These are phyloP conservation scores for Zosterops pallidus DNA, from an alignment of 2,113 vertebrate genomes.

Conservation along the genomic window DNA sequence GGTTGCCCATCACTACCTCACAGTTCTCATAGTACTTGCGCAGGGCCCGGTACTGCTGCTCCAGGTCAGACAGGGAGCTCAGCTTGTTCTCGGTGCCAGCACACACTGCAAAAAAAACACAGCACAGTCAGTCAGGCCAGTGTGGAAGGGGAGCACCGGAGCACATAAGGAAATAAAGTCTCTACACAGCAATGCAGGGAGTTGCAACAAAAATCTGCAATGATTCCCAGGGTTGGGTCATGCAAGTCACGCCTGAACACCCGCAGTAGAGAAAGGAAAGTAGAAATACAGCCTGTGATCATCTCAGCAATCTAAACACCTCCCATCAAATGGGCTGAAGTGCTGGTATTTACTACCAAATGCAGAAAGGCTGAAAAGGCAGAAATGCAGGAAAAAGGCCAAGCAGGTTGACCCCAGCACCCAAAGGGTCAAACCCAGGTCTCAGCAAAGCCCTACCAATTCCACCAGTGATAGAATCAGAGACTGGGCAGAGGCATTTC, in stretches of 20 bases:
- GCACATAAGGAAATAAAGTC: not conserved
- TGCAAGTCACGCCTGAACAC: not conserved
- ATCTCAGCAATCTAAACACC: not conserved
- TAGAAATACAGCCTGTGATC: not conserved
- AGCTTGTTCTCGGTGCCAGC: slow-evolving; percentile 96
- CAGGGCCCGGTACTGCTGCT: slow-evolving; percentile 93
- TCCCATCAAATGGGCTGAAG: not conserved
- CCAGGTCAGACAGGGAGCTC: slow-evolving; percentile 95
- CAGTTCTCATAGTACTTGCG: slow-evolving; percentile 98
- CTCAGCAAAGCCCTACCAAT: not conserved
- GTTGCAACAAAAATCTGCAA: not conserved
- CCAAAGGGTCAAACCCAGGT: not conserved
- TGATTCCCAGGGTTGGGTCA: not conserved
- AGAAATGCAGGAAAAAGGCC: not conserved
- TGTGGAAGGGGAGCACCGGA: not conserved
- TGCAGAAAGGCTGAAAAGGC: not conserved
- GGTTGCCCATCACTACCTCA: slow-evolving; percentile 96
- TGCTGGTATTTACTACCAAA: not conserved
- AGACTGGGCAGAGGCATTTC: not conserved
- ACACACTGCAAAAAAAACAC: slow-evolving; percentile 81
- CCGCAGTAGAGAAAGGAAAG: rapidly evolving
- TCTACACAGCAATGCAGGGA: not conserved
- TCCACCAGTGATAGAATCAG: not conserved
- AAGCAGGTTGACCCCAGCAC: not conserved
- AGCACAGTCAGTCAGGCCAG: not conserved